Conservation (phyloP, 92 coral and sea anemone species). For the Muricea muricata region DNA sequence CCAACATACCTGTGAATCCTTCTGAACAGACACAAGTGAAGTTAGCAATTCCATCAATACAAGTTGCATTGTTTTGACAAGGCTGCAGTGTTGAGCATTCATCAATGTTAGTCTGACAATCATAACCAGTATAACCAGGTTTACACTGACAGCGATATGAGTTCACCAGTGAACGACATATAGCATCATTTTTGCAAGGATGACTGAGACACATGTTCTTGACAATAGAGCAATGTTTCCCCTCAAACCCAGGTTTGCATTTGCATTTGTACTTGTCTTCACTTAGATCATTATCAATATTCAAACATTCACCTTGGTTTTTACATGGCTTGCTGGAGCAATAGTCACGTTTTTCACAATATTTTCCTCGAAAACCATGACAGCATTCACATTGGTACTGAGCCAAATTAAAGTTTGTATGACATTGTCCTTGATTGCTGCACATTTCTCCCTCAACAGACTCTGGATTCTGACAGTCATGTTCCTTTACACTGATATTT, state of each 20-base stretch:
- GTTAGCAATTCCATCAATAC: slow-evolving; percentile 73
- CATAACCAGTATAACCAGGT: slow-evolving; percentile 81
- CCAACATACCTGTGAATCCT: slow-evolving; percentile 82
- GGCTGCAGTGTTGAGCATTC: slow-evolving; percentile 80
- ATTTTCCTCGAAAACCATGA: slow-evolving; percentile 93
- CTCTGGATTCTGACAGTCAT: slow-evolving; percentile 72
- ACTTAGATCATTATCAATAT: slow-evolving; percentile 62
- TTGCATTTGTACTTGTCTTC: slow-evolving; percentile 70
- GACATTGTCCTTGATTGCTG: slow-evolving; percentile 82
- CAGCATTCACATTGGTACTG: slow-evolving; percentile 90
- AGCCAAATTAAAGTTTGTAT: slow-evolving; percentile 76
- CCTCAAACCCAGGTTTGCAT: slow-evolving; percentile 88
- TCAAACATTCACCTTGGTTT: slow-evolving; percentile 81
- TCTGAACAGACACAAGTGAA: slow-evolving; percentile 76
- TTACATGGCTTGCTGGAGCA: slow-evolving; percentile 92
- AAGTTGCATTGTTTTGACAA: slow-evolving; percentile 80
- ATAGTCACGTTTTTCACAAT: slow-evolving; percentile 86
- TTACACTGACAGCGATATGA: slow-evolving; percentile 83
- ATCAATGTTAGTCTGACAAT: slow-evolving; percentile 77
- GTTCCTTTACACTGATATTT: slow-evolving; percentile 93
- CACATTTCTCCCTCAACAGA: slow-evolving; percentile 62
- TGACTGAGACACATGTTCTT: slow-evolving; percentile 85
- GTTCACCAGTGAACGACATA: slow-evolving; percentile 81
- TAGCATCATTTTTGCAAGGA: slow-evolving; percentile 83
- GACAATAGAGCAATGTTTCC: slow-evolving; percentile 83